phyloP scores from a whole-genome alignment of 2,113 vertebrate species.

The Lagopus muta region DNA sequence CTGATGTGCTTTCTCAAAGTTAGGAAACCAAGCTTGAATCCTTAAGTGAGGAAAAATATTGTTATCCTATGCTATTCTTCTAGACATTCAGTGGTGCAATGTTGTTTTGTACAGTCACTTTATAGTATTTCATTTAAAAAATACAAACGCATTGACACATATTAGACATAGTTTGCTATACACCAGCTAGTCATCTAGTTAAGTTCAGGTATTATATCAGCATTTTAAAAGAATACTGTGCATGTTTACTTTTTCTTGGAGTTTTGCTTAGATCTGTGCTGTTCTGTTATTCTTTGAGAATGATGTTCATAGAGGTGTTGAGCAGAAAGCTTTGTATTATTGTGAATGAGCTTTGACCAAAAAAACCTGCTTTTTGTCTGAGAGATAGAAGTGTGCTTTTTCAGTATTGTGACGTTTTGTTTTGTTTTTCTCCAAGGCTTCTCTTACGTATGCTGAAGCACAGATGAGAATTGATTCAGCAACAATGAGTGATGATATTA shows the following conservation, averaged over 20 bases:
- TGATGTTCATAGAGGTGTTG: not conserved
- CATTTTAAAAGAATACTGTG: not conserved
- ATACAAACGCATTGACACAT: not conserved
- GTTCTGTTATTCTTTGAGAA: not conserved
- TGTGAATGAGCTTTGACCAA: not conserved
- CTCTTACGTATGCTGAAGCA: constrained; percentile 95
- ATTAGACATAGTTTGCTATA: not conserved
- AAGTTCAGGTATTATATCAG: not conserved
- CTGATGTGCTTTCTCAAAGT: not conserved
- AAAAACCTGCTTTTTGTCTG: not conserved
- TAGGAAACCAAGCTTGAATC: not conserved
- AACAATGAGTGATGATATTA: constrained; percentile 88
- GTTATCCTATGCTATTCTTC: not conserved
- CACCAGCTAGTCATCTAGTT: not conserved
- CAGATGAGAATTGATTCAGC: constrained; percentile 96
- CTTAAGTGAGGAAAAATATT: not conserved
- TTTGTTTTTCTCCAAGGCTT: constrained; percentile 81
- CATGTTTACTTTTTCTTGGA: not conserved
- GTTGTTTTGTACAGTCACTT: not conserved
- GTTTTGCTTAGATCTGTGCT: not conserved
- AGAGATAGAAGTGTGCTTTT: not conserved
- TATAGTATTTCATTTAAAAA: not conserved
- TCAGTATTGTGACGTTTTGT: not conserved
- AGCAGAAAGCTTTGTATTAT: not conserved
- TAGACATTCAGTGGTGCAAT: not conserved